Base-by-base conservation (phyloP, 2,888 invertebrate genomes). In the Caprella mutica region DNA sequence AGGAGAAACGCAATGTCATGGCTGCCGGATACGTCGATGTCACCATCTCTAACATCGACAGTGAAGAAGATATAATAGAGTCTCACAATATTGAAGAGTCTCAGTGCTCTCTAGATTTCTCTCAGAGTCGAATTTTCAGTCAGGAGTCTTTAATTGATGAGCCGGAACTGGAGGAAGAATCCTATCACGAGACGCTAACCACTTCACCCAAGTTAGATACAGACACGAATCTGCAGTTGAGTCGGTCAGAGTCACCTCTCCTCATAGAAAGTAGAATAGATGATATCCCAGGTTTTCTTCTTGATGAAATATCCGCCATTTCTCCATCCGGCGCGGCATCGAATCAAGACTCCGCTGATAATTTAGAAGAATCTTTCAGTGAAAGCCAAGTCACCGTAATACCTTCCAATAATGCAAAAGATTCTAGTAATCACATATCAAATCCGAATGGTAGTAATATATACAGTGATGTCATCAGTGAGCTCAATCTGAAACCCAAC, bases 341-440 rank as follows among this genome's bases (percentile, higher is more conserved):
- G n/a, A n/a, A n/a, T n/a, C 85, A 85, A 67, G 86, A 86, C 70
- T 75, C 78, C 51, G 84, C 81, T 14, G 88, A 88, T 71, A 86
- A 87, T 72, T 87, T 87, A 46, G 88, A 89, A 70, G 85, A 86
- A 51, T 82, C 86, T 69, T 88, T 88, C 87, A 89, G 88, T 73
- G 88, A 88, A 75, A 88, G 88, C 12, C 88, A 89, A 75, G 83
- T 84, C 8, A 88, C 87, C 1, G 85, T 88, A 17, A 76, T 81
- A 81, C 17, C 61, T 63, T 39, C 55, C n/a, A 43, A 50, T 21
- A 27, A 56, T 23, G 39, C 58, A 1, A 60, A 60, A 43, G 64
- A 63, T 35, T 64, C 64, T 26, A 60, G 60, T 43, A 64, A 64
- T 26, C 60, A 60, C 27, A 58, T 55, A 39, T 61, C 58, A 39